Evolutionary conservation across 2,113 vertebrate species (phyloP), one percentile per base, ranked within the genome.

Genomic region (Microtus pennsylvanicus): DNA sequence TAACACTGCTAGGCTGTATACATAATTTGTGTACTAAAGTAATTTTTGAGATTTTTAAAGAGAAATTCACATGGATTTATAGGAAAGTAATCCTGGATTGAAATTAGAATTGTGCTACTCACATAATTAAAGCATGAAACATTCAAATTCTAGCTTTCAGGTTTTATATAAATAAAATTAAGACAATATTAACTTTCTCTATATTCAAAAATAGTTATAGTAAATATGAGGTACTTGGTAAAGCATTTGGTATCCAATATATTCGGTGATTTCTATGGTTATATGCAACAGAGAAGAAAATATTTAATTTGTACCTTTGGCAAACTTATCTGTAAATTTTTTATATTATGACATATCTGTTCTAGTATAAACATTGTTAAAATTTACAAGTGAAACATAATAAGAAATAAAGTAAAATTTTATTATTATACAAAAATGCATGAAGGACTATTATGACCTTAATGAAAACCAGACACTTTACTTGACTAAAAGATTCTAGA

Each of bases 71-170:
- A 78, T 3, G 24, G 76, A 5, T 76, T 93, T 81, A 42, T 28
- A 86, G 16, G 17, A 52, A 92, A 87, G 52, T 82, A 65, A 50
- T 65, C 7, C 61, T 58, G 50, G 14, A 38, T 35, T 65, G 33
- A 77, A 89, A 87, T 47, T 75, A 76, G 55, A 87, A 45, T 42
- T 86, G 2, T 67, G 11, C 26, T 67, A 42, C 42, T 67, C 16
- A 67, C 38, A 65, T 67, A 65, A 47, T 30, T 94, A 72, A 94
- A 92, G 4, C 1, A 28, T 88, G 7, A 6, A 78, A 38, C 14
- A 83, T 24, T 61, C 10, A 87, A 87, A 87, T 77, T 94, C 30
- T 81, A 86, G 82, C 26, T 94, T 89, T 96, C 5, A 8, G 2
- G 67, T 90, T 90, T 92, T 6, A 45, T 22, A 76, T 58, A 35